phyloP scores from a whole-genome alignment of 2,888 invertebrate species.

The Cecidostiba fungosa region DNA sequence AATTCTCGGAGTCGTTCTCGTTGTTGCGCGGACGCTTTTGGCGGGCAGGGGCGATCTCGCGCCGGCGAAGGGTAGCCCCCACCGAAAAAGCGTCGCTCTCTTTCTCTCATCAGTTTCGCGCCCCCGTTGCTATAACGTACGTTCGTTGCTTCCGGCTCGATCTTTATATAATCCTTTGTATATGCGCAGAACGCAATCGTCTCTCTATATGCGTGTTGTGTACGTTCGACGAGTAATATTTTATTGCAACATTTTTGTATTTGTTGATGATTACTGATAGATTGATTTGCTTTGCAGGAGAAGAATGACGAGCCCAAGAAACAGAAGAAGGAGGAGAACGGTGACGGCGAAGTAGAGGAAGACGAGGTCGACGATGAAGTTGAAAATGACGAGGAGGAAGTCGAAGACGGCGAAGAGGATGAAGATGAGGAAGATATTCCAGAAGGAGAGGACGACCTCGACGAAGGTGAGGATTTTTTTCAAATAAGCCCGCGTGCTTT shows the following conservation, averaged over 20 bases:
- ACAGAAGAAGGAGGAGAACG: slow-evolving; percentile 90
- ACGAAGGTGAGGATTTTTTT: slow-evolving; percentile 74
- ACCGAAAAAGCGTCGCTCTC: neutral
- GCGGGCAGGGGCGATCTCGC: neutral
- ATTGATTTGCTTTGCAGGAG: slow-evolving; percentile 81
- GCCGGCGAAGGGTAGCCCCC: slow-evolving; percentile 17
- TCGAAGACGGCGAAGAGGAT: slow-evolving; percentile 85
- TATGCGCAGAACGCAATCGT: neutral
- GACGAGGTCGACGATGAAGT: slow-evolving; percentile 84
- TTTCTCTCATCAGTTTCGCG: neutral
- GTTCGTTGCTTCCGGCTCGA: slow-evolving; percentile 8
- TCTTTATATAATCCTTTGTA: neutral
- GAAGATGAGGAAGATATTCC: slow-evolving; percentile 86
- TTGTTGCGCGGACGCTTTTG: slow-evolving; percentile 7
- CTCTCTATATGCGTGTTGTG: no score
- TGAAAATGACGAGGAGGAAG: slow-evolving; percentile 85
- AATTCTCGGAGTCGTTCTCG: neutral
- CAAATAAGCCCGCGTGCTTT: no score
- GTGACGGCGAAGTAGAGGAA: slow-evolving; percentile 85
- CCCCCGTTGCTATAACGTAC: neutral
- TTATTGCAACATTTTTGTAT: neutral
- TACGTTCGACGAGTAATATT: neutral
- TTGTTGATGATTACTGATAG: neutral
- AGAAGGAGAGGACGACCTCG: slow-evolving; percentile 81
- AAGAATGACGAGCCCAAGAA: slow-evolving; percentile 89